These are phyloP conservation scores for Pyrgilauda ruficollis DNA, from an alignment of 2,113 vertebrate species.

Conservation along the genomic window DNA sequence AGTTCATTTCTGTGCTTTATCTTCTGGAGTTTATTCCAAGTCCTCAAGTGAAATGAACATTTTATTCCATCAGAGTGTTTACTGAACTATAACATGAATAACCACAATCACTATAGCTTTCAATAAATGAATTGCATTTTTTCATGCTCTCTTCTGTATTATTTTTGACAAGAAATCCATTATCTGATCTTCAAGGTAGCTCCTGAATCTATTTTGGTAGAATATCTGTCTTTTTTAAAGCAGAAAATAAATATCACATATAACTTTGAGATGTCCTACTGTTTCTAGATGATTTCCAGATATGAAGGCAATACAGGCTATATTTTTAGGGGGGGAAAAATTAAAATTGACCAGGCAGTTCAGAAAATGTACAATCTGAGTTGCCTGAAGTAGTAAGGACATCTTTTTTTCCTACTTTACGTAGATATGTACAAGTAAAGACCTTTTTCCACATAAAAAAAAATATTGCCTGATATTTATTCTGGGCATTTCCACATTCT, in stretches of 20 bases:
- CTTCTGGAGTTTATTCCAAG: neutral
- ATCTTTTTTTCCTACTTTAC: neutral
- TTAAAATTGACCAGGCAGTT: neutral
- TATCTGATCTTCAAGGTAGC: neutral
- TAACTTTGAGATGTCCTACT: neutral
- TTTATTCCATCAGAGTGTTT: neutral
- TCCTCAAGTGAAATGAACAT: neutral
- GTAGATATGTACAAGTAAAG: neutral
- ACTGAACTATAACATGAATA: neutral
- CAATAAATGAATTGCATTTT: neutral
- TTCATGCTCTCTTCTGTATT: neutral
- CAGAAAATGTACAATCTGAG: neutral
- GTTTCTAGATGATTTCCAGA: neutral
- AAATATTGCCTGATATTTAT: neutral
- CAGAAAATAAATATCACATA: neutral
- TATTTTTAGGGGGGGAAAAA: neutral
- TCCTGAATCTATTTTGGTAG: neutral
- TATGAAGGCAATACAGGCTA: neutral
- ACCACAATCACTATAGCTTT: neutral
- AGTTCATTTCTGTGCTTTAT: neutral
- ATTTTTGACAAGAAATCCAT: slow-evolving; percentile 11
- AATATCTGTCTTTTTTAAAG: neutral
- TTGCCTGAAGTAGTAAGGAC: neutral
- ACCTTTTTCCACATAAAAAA: neutral
- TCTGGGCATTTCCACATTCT: neutral